These are phyloP conservation scores for Saccopteryx bilineata DNA, from an alignment of 2,113 vertebrate genomes.

Conservation along the genomic window DNA sequence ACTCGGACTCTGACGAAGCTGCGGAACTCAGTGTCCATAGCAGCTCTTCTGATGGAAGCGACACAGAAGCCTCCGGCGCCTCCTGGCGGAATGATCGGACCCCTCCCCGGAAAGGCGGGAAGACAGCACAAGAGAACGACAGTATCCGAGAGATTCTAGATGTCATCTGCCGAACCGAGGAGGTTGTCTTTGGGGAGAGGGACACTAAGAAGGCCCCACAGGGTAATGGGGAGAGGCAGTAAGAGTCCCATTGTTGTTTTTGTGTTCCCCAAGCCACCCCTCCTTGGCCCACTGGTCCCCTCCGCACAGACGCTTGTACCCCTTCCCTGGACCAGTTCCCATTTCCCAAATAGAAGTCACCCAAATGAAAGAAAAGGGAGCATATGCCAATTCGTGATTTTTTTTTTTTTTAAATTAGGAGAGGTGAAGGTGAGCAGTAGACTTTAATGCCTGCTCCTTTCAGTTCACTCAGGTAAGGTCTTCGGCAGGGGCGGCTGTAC, in stretches of 20 bases:
- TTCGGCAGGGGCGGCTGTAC: neutral
- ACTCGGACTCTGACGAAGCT: conserved; percentile 95
- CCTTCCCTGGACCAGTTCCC: neutral
- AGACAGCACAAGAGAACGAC: conserved; percentile 29
- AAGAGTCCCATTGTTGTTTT: neutral
- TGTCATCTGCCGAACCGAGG: conserved; percentile 65
- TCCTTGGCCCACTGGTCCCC: neutral
- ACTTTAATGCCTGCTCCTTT: neutral
- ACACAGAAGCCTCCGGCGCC: conserved; percentile 86
- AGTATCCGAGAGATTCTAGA: conserved; percentile 62
- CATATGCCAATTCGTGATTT: neutral
- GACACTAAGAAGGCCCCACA: conserved; percentile 32
- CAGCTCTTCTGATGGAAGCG: conserved; percentile 88
- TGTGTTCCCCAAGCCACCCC: neutral
- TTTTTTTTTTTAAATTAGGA: conserved; percentile 9
- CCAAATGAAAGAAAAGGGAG: conserved; percentile 8
- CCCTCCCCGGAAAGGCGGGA: neutral
- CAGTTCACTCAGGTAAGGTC: neutral
- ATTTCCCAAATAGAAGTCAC: neutral
- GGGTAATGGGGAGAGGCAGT: conserved; percentile 59
- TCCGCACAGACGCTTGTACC: neutral
- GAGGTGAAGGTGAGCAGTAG: neutral
- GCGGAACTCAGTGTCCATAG: conserved; percentile 81
- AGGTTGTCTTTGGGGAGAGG: conserved; percentile 59
- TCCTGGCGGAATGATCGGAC: conserved; percentile 66